Evolutionary conservation across 2,113 vertebrate genomes (phyloP), one percentile per base, ranked within the genome.

Genomic region (Nyctereutes procyonoides): DNA sequence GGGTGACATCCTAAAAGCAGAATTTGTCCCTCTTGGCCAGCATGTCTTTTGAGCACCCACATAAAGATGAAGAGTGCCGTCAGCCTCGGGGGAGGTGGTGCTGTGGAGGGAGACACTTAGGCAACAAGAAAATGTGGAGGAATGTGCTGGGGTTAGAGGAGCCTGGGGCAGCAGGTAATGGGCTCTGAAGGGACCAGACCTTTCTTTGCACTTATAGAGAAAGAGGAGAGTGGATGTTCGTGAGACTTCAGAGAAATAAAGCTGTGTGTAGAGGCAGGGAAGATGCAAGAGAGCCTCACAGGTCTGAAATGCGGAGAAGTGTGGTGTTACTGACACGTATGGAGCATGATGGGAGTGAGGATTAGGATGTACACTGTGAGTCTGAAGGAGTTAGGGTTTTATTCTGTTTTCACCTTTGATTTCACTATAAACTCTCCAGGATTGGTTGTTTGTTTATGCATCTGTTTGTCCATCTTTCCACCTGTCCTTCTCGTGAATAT

Each of bases 61-160:
- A 0, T 58, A 48, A 56, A 35, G 67, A 3, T n/a, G 56, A 14
- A 13, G 56, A 60, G 38, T 4, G 12, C 0, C 0, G 9, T 20
- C 0, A 22, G 60, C 38, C 38, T 12, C 0, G 1, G 43, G 62
- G 3, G 79, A 79, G 79, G 51, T 13, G 74, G 51, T 76, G 67
- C 19, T 19, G 1, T 14, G 26, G 65, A n/a, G 63, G 5, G 53
- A 67, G 62, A 32, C 71, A 79, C 30, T 1, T 16, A 12, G 10
- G 82, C 67, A 73, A 9, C 1, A 48, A 88, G 48, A 14, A 58
- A 35, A 32, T 8, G 30, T 15, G 7, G 88, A 67, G 38, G 22
- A 1, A 3, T 8, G 24, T 1, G 0, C 8, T 2, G n/a, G 82
- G 60, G 14, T 4, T 1, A 3, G 0, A 26, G 32, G 3, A 55